Percentiles rank a stretch among this genome's conserved stretches.
These are phyloP conservation scores for Ectropis grisescens DNA, from an alignment of 1,140 invertebrate genomes.

Conservation along the genomic window DNA sequence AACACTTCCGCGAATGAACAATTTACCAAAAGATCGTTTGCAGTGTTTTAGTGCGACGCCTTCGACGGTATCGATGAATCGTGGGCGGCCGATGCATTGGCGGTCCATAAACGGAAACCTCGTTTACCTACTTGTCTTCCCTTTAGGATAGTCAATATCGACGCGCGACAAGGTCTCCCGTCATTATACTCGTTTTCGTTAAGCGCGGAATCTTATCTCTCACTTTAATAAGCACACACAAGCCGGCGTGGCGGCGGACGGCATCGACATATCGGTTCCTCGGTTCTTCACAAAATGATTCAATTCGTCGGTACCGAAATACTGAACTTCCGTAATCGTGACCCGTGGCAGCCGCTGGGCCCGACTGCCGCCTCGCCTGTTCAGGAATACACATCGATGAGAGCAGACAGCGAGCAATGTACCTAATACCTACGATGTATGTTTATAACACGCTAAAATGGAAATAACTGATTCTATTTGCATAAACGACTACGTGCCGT, in stretches of 20 bases:
- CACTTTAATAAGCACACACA: slow-evolving; percentile 14
- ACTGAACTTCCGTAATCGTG: slow-evolving; percentile 24
- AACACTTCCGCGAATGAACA: slow-evolving; percentile 50
- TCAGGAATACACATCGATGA: slow-evolving; percentile 16
- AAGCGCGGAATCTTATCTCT: slow-evolving; percentile 9
- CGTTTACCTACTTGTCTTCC: slow-evolving; percentile 50
- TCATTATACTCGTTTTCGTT: slow-evolving; percentile 28
- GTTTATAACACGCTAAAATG: slow-evolving; percentile 38
- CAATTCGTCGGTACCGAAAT: slow-evolving; percentile 7
- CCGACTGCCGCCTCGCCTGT: slow-evolving; percentile 9
- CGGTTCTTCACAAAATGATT: slow-evolving; percentile 22
- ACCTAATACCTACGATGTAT: slow-evolving; percentile 6
- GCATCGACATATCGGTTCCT: too few relatives aligned
- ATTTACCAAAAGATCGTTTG: slow-evolving; percentile 50
- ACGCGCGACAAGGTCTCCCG: slow-evolving; percentile 24
- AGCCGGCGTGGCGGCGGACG: slow-evolving; percentile 1
- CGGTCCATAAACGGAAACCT: slow-evolving; percentile 48
- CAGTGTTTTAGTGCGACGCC: slow-evolving; percentile 43
- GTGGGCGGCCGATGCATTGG: slow-evolving; percentile 56
- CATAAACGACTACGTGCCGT: slow-evolving; percentile 35
- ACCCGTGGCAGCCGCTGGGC: too few relatives aligned
- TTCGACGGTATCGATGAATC: slow-evolving; percentile 38
- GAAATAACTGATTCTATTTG: slow-evolving; percentile 44
- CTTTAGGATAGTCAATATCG: slow-evolving; percentile 45
- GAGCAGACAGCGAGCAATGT: too few relatives aligned